Evolutionary conservation across 35 echinoderm and acorn worm species (phyloP).

Genomic region (Apostichopus japonicus): DNA sequence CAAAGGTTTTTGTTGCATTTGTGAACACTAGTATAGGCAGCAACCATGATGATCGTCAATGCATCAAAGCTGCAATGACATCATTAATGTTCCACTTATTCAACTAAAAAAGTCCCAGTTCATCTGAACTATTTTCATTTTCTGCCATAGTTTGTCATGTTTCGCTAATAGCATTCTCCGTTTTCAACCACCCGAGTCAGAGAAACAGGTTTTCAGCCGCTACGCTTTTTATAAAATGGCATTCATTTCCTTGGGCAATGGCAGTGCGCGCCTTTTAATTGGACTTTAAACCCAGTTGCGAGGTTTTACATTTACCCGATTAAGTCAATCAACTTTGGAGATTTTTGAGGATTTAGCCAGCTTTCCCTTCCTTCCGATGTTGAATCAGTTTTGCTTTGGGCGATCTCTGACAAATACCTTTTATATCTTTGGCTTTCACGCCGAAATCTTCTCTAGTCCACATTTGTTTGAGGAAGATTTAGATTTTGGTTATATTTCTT

Average conservation of each 20-base stretch:
- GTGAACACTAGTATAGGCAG: too few species aligned
- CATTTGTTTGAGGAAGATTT: slow-evolving; percentile 53
- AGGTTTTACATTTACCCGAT: slow-evolving; percentile 49
- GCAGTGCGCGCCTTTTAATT: slow-evolving; percentile 34
- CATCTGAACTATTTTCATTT: slow-evolving; percentile 24
- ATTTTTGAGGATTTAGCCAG: slow-evolving; percentile 25
- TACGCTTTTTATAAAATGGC: slow-evolving; percentile 13
- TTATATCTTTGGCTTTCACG: slow-evolving; percentile 41
- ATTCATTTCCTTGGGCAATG: slow-evolving; percentile 28
- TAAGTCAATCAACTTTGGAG: slow-evolving; percentile 56
- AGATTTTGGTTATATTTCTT: slow-evolving; percentile 4
- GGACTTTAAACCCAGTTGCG: slow-evolving; percentile 52
- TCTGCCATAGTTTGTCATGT: background rate
- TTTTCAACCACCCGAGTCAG: background rate
- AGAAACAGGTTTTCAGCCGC: background rate
- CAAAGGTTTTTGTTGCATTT: too few species aligned
- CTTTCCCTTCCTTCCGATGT: slow-evolving; percentile 48
- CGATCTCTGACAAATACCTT: slow-evolving; percentile 21
- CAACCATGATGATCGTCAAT: too few species aligned
- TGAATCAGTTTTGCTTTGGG: slow-evolving; percentile 39
- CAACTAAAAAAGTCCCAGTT: background rate
- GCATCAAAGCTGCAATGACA: too few species aligned
- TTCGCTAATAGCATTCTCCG: background rate
- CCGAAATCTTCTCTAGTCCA: slow-evolving; percentile 32
- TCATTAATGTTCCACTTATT: background rate